Base-by-base conservation (phyloP, 2,888 invertebrate genomes). In the Protophormia terraenovae region DNA sequence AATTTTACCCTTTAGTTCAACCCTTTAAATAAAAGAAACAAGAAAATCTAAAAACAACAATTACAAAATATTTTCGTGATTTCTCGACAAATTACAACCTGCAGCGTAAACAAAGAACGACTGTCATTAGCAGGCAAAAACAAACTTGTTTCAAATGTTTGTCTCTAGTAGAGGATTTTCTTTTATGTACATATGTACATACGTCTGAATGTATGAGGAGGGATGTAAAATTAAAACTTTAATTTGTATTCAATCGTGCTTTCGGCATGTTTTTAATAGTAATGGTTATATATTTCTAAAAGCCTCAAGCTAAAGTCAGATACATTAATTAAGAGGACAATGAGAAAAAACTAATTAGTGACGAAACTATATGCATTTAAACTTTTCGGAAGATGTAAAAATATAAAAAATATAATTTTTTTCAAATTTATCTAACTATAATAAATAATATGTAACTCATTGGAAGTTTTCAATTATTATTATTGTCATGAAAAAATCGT, bases 1-100 rank as follows among this genome's bases (percentile, higher is more conserved):
- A 45, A 66, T 24, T 55, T 72, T 12, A 12, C 27, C 55, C 27
- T 22, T 38, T 14, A 6, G 3, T 38, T 76, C 47, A 73, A 77
- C 77, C 81, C 84, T 73, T 81, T 72, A 50, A 22, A 10, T n/a
- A 45, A 45, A n/a, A n/a, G 16, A 27, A 62, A 60, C 32, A 45
- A 12, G 41, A 5, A 10, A 19, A 7, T 19, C 10, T 22, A 50
- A 41, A 7, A 41, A 71, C 12, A 66, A 14, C 29, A 53, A 76
- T 41, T 50, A 24, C 7, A 69, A 38, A n/a, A n/a, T n/a, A n/a
- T n/a, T n/a, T 73, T 53, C 55, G 24, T 50, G 55, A 64, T 22
- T 53, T 45, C 71, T 71, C 38, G 47, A 76, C 50, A 80, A 84
- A 67, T 77, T 81, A 77, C 84, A 84, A 81, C 80, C 80, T 81